phyloP scores from a whole-genome alignment of 2,113 vertebrate genomes.

The Crotalus helleri region DNA sequence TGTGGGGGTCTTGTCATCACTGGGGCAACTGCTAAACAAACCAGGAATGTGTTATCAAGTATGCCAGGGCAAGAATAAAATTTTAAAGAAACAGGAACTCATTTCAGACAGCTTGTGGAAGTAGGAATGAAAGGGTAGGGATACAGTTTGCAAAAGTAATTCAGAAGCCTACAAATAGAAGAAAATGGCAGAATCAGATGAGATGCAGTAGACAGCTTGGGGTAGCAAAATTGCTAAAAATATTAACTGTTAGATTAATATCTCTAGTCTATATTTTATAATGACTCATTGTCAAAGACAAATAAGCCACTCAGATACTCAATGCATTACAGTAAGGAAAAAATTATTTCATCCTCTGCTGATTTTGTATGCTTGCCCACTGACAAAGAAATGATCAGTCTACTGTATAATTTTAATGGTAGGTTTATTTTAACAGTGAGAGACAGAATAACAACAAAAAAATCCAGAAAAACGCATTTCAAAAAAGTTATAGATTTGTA shows the following conservation, averaged over 20 bases:
- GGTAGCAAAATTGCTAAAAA: neutral
- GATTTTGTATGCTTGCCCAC: no score
- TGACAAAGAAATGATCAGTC: no score
- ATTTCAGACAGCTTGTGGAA: neutral
- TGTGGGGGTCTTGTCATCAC: neutral
- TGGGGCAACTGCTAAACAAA: conserved; percentile 10
- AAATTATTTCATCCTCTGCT: no score
- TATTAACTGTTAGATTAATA: neutral
- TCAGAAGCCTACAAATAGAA: neutral
- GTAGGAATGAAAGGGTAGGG: neutral
- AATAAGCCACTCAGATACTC: neutral
- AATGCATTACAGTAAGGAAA: neutral
- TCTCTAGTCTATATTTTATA: neutral
- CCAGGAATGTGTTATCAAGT: neutral
- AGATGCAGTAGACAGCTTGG: neutral
- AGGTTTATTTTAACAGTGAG: no score
- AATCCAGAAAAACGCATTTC: no score
- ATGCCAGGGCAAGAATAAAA: neutral
- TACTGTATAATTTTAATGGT: no score
- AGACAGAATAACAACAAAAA: no score
- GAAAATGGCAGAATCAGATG: neutral
- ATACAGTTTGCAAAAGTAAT: neutral
- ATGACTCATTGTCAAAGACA: neutral
- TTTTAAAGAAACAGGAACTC: conserved; percentile 1
- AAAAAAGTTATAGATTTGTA: no score